These are phyloP conservation scores for Holocentrus rufus DNA, from an alignment of 2,797 vertebrate species.

Conservation along the genomic window DNA sequence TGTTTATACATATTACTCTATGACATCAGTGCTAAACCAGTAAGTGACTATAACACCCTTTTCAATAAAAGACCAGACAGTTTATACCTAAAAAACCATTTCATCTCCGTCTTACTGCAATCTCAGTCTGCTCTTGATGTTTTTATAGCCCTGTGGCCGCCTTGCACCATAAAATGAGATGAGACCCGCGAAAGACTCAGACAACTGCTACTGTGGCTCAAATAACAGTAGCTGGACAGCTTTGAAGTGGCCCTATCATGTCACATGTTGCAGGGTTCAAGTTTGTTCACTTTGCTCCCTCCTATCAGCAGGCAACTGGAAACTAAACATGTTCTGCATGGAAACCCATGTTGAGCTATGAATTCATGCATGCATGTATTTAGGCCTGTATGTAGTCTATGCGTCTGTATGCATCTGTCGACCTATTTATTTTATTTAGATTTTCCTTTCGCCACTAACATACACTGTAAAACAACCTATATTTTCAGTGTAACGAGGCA, in stretches of 20 bases:
- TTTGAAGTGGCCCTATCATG: conserved; percentile 64
- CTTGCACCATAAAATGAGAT: conserved; percentile 67
- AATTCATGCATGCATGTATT: background rate
- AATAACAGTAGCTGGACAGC: conserved; percentile 64
- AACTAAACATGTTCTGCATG: conserved; percentile 9
- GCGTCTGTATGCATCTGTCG: too few relatives aligned
- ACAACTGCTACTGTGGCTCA: conserved; percentile 81
- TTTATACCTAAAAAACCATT: too few relatives aligned
- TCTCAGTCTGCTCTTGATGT: conserved; percentile 48
- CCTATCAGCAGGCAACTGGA: conserved; percentile 14
- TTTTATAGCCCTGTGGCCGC: conserved; percentile 61
- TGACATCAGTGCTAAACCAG: too few relatives aligned
- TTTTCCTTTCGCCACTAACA: too few relatives aligned
- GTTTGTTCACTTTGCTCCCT: conserved; percentile 50
- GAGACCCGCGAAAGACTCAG: conserved; percentile 71
- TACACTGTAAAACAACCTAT: too few relatives aligned
- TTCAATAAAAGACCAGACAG: too few relatives aligned
- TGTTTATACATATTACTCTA: background rate
- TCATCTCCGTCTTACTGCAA: background rate
- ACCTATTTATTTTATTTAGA: too few relatives aligned
- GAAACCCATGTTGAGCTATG: background rate
- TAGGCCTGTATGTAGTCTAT: too few relatives aligned
- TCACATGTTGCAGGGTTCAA: conserved; percentile 67
- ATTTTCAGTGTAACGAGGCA: too few relatives aligned
- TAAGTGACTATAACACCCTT: background rate